phyloP scores from a whole-genome alignment of 1,140 invertebrate genomes.

The Papilio aristodemus region DNA sequence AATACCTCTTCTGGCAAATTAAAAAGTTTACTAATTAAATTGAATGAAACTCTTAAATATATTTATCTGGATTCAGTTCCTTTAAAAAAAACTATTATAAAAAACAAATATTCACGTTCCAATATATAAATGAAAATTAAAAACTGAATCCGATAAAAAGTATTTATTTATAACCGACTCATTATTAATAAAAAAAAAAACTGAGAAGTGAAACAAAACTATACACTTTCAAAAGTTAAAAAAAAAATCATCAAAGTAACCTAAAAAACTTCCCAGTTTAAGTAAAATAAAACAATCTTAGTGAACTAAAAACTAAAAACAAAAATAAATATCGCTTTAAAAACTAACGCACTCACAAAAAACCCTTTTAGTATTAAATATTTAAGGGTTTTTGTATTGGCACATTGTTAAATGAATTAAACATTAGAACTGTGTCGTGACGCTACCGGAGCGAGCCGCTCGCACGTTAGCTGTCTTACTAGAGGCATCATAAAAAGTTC shows the following conservation, averaged over 20 bases:
- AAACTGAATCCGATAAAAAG: constrained; percentile 50
- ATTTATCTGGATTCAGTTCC: constrained; percentile 43
- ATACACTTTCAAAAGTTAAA: constrained; percentile 31
- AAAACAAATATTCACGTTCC: constrained; percentile 5
- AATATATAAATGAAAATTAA: constrained; percentile 8
- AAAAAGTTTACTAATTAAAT: constrained; percentile 44
- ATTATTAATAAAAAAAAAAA: constrained; percentile 37
- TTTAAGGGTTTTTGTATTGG: constrained; percentile 42
- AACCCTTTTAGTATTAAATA: constrained; percentile 33
- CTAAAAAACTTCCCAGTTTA: constrained; percentile 39
- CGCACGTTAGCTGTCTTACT: not conserved
- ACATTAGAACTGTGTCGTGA: constrained; percentile 38
- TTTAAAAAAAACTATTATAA: constrained; percentile 33
- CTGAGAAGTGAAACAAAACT: constrained; percentile 32
- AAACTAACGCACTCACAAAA: constrained; percentile 42
- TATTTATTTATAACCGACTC: constrained; percentile 59
- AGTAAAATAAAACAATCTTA: constrained; percentile 47
- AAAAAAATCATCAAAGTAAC: constrained; percentile 34
- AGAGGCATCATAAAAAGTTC: not conserved
- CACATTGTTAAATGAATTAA: constrained; percentile 39
- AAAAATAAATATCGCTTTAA: constrained; percentile 55
- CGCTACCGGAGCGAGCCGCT: too few relatives aligned
- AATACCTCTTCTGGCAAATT: constrained; percentile 47
- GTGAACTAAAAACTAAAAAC: constrained; percentile 50
- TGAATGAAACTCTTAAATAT: constrained; percentile 43